Conservation (phyloP, 2,113 vertebrate genomes). For the Amazona vittata region DNA sequence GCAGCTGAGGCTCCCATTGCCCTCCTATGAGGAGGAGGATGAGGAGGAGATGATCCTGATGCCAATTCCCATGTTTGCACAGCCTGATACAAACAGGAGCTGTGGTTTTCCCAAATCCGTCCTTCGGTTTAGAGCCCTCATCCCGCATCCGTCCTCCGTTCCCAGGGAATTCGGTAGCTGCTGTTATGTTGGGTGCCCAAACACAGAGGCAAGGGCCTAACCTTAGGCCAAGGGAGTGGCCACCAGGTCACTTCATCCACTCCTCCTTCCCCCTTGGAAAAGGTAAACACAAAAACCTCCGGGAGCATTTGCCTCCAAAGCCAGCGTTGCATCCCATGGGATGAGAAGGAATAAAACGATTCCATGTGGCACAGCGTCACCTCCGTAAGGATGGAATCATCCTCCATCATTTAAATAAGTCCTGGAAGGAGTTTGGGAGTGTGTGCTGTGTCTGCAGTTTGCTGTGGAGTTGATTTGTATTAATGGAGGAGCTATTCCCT, state of each 20-base stretch:
- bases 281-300: neutral
- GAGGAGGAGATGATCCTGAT: fast-evolving
- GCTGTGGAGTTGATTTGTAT: fast-evolving
- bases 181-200: neutral
- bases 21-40: fast-evolving
- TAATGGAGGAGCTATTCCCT: fast-evolving
- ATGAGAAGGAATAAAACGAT: neutral
- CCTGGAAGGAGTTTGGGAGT: neutral
- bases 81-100: neutral
- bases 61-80: fast-evolving
- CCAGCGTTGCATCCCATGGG: neutral
- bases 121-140: neutral
- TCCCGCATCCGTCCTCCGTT: fast-evolving
- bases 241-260: neutral
- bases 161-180: neutral
- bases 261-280: neutral
- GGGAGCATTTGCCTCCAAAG: fast-evolving
- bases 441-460: fast-evolving
- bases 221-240: neutral
- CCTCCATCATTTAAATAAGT: fast-evolving
- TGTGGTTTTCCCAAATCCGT: neutral
- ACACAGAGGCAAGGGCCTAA: neutral
- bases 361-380: fast-evolving
- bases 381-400: fast-evolving
- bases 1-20: neutral